Evolutionary conservation across 2,888 invertebrate species (phyloP).

Genomic region (Lithophane ornitopus): DNA sequence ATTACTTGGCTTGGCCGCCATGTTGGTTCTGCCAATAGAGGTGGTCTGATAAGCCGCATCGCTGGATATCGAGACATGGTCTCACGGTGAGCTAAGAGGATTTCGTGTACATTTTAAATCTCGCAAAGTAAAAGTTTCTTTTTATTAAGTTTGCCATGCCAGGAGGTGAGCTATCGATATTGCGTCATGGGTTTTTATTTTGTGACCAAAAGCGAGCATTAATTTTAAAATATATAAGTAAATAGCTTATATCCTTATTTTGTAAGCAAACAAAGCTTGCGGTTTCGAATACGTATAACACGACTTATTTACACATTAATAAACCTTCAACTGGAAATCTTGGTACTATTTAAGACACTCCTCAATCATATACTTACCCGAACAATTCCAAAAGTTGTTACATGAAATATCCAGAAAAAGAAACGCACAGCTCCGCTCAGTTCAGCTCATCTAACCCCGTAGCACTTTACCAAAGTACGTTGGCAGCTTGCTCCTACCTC

Average conservation of each 20-base stretch:
- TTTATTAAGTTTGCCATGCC: background rate
- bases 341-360: background rate
- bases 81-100: slow-evolving; percentile 36
- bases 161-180: background rate
- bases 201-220: background rate
- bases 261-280: slow-evolving; percentile 16
- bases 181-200: slow-evolving; percentile 6
- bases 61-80: slow-evolving; percentile 55
- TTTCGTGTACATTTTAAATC: slow-evolving; percentile 10
- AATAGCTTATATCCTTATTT: slow-evolving; percentile 16
- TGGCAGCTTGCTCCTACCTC: slow-evolving; percentile 36
- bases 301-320: slow-evolving; percentile 1
- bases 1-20: slow-evolving; percentile 64
- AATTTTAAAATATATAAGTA: background rate
- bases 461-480: slow-evolving; percentile 12
- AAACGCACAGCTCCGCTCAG: slow-evolving; percentile 4
- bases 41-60: slow-evolving; percentile 75
- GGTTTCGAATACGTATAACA: background rate
- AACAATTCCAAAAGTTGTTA: background rate
- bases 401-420: background rate
- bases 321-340: background rate
- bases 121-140: background rate
- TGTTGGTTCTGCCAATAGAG: slow-evolving; percentile 68
- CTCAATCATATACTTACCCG: background rate
- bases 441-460: slow-evolving; percentile 29